phyloP scores from a whole-genome alignment of 2,113 vertebrate species.

The Orthonyx spaldingii region DNA sequence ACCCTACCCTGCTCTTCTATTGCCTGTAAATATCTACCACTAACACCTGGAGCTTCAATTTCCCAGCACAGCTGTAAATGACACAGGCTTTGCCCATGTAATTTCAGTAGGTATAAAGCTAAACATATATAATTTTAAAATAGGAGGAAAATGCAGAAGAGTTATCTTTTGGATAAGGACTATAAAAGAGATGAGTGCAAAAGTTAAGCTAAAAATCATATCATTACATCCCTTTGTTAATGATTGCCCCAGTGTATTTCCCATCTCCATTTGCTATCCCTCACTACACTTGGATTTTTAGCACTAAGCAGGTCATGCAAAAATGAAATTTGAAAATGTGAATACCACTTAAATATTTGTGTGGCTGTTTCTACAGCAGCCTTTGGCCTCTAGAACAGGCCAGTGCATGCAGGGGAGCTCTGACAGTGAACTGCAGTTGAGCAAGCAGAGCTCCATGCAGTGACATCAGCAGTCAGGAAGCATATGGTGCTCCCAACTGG shows the following conservation, averaged over 20 bases:
- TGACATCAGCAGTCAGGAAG: background rate
- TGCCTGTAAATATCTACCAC: background rate
- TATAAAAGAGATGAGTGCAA: background rate
- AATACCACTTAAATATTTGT: background rate
- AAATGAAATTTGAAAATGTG: background rate
- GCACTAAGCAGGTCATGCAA: background rate
- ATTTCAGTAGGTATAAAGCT: background rate
- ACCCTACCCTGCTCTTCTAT: background rate
- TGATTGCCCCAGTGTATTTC: background rate
- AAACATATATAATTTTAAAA: background rate
- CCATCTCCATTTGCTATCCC: background rate
- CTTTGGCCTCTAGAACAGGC: background rate
- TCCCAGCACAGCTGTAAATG: background rate
- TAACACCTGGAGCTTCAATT: background rate
- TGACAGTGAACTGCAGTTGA: fast-evolving
- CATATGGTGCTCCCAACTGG: background rate
- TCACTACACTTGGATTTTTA: background rate
- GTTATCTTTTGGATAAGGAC: background rate
- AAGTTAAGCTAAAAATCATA: background rate
- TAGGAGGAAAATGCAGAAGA: background rate
- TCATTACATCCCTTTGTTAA: background rate
- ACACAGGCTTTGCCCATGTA: background rate
- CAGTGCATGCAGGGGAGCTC: background rate
- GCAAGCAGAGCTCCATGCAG: background rate
- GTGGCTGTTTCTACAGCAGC: background rate